Percentiles rank a stretch among this genome's conserved stretches.
These are phyloP conservation scores for Xestia c-nigrum DNA, from an alignment of 2,888 invertebrate species.

Conservation along the genomic window DNA sequence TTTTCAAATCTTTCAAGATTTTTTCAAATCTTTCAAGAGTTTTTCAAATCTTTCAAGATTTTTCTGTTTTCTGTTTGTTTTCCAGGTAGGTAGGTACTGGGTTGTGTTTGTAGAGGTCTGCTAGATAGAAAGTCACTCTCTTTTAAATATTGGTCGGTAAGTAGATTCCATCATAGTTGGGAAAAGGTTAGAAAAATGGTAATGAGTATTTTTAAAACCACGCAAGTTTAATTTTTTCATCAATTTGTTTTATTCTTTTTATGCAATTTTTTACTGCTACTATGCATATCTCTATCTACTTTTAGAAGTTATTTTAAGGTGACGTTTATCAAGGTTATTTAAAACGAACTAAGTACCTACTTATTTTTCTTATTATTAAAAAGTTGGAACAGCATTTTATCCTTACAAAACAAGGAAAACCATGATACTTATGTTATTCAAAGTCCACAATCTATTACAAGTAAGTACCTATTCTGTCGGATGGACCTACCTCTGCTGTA, in stretches of 20 bases:
- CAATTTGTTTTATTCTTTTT: neutral
- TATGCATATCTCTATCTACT: neutral
- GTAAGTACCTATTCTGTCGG: neutral
- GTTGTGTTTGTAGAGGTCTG: too few species aligned
- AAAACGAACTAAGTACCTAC: neutral
- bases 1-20: neutral
- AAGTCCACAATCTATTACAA: neutral
- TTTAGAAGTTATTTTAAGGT: neutral
- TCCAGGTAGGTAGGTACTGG: neutral
- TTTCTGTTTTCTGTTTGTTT: too few species aligned
- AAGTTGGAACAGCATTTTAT: neutral
- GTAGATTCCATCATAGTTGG: neutral
- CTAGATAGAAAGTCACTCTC: neutral
- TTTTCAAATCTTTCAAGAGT: too few species aligned
- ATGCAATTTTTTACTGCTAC: neutral
- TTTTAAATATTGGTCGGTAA: neutral
- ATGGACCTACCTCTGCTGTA: neutral
- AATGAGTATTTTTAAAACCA: neutral
- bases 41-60: too few species aligned
- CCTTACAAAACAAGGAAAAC: constrained; percentile 34
- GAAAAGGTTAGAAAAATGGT: neutral
- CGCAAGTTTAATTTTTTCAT: neutral
- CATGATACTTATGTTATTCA: neutral
- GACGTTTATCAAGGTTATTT: constrained; percentile 5
- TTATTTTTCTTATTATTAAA: neutral